phyloP scores from a whole-genome alignment of 1,140 invertebrate species.

The Seison nebaliae region DNA sequence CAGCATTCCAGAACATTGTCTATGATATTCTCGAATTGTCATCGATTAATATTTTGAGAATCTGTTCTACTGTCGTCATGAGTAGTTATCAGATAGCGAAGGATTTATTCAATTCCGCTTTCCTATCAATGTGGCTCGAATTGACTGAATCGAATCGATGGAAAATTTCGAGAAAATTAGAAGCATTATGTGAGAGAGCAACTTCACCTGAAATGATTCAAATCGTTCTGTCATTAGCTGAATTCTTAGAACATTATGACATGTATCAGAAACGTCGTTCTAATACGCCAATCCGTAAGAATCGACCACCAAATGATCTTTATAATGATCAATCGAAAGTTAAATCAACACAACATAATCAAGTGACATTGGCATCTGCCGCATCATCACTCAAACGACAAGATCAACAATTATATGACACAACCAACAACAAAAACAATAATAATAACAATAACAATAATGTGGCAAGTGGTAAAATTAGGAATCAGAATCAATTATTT shows the following conservation, averaged over 20 bases:
- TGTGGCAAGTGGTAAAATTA: neutral
- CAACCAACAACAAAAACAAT: conserved; percentile 49
- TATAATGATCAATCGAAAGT: conserved; percentile 49
- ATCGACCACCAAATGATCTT: conserved; percentile 38
- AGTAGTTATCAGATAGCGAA: conserved; percentile 22
- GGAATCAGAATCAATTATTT: too few species aligned
- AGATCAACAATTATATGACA: conserved; percentile 14
- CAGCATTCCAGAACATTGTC: conserved; percentile 6
- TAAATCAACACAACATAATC: conserved; percentile 91
- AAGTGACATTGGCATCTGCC: conserved; percentile 56
- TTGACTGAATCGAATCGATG: conserved; percentile 49
- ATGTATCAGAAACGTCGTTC: conserved; percentile 19
- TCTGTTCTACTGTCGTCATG: conserved; percentile 1
- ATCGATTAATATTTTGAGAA: conserved; percentile 8
- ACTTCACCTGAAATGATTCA: conserved; percentile 88
- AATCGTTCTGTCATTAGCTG: conserved; percentile 78
- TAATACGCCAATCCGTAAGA: conserved; percentile 44
- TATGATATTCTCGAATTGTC: conserved; percentile 5
- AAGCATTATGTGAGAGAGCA: conserved; percentile 52
- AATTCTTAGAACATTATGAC: conserved; percentile 98
- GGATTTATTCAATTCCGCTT: conserved; percentile 89
- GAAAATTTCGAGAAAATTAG: conserved; percentile 56
- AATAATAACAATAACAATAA: conserved; percentile 52
- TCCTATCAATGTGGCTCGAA: conserved; percentile 94
- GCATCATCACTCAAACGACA: conserved; percentile 5